A percentile compares a stretch with the other conserved stretches of the same genome.
These are phyloP conservation scores for Pardalotus punctatus DNA, from an alignment of 2,113 vertebrate species.

Conservation along the genomic window DNA sequence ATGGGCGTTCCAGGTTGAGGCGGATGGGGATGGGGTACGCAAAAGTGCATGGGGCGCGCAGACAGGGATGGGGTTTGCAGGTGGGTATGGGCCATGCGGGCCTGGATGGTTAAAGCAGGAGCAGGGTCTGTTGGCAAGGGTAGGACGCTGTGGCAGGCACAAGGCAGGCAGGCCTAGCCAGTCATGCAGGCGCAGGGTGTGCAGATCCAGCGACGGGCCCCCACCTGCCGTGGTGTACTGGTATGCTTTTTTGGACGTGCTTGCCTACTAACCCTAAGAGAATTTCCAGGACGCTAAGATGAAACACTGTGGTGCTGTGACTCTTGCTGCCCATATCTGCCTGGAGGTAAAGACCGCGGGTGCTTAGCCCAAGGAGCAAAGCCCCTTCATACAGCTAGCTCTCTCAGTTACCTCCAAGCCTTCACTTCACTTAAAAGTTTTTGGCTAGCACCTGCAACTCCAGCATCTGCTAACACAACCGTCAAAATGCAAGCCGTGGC, in stretches of 20 bases:
- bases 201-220: neutral
- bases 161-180: neutral
- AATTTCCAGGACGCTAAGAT: neutral
- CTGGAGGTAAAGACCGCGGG: neutral
- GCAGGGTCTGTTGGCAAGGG: rapidly evolving
- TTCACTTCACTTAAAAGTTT: neutral
- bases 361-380: neutral
- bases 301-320: neutral
- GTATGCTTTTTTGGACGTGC: neutral
- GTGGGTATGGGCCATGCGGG: rapidly evolving
- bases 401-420: neutral
- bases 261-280: rapidly evolving
- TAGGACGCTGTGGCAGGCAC: neutral
- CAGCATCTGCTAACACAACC: neutral
- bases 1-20: neutral
- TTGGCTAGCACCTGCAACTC: neutral
- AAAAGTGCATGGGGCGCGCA: rapidly evolving
- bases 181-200: neutral
- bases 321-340: neutral
- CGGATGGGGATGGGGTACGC: too few relatives aligned
- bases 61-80: rapidly evolving
- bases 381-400: neutral
- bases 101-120: neutral
- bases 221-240: rapidly evolving
- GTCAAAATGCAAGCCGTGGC: neutral